Base-by-base conservation (phyloP, 2,888 invertebrate species). In the Oegoconia quadripuncta region DNA sequence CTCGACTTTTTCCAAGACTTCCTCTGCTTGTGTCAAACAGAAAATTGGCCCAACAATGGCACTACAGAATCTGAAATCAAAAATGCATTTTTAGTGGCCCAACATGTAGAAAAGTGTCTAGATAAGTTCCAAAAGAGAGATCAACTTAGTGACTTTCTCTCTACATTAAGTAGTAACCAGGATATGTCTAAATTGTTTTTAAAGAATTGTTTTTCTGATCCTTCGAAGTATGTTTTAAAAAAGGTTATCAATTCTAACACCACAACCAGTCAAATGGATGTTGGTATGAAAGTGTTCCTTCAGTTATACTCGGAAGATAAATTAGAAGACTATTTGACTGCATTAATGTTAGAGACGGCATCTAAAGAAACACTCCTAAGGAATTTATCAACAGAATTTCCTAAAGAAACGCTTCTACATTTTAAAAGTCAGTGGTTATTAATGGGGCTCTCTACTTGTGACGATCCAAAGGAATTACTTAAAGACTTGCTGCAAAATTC, bases 101-200 rank as follows among this genome's bases (percentile, higher is more conserved):
- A 63, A 32, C 90, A 90, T 53, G 66, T 92, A 17, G 91, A 91
- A 63, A 84, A 81, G 45, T 74, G 84, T 39, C 62, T 90, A 5
- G 64, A 69, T 33, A 84, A 76, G 55, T 70, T 91, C 18, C 74
- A 82, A 42, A 80, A 80, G 43, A 72, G 70, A 18, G 62, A 66
- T 30, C 52, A 76, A 20, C 71, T 89, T 25, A 71, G 82, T 26
- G 73, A 81, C 29, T 89, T 90, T 55, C 42, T 87, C 12, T 50
- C 61, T 3, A 50, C 57, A 9, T 41, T 86, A 1, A 64, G 64
- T 39, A 59, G 50, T 34, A 42, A 47, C 6, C 52, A 69, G 37
- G 55, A 69, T 38, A 42, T 44, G n/a, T 59, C 67, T 13, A 54
- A 55, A 38, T 39, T 41, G 31, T 47, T 68, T 4, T 29, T 82